phyloP scores from a whole-genome alignment of 2,113 vertebrate genomes.

The Herpailurus yagouaroundi region DNA sequence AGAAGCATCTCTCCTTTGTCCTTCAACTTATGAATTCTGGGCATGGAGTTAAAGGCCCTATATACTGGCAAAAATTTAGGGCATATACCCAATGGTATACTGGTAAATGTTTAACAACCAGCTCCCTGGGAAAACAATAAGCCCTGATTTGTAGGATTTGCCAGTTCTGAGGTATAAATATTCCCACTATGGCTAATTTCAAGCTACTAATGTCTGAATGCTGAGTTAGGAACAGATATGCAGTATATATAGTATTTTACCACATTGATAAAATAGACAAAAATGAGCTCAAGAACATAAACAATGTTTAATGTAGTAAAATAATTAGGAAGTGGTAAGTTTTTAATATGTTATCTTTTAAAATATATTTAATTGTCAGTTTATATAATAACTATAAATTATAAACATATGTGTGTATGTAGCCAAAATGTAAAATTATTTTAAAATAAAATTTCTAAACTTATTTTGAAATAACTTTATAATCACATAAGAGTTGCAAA shows the following conservation, averaged over 20 bases:
- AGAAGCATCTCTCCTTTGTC: background rate
- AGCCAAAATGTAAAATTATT: background rate
- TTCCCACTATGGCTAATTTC: background rate
- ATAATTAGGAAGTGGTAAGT: background rate
- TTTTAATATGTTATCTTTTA: background rate
- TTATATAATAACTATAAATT: background rate
- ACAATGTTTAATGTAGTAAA: background rate
- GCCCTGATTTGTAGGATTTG: background rate
- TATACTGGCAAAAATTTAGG: background rate
- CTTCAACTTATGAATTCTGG: background rate
- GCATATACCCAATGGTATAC: background rate
- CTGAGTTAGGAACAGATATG: background rate
- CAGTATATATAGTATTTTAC: background rate
- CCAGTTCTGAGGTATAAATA: background rate
- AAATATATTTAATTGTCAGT: background rate
- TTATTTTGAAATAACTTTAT: background rate
- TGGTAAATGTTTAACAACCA: background rate
- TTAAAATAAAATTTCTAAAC: background rate
- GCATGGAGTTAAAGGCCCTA: background rate
- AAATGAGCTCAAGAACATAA: background rate
- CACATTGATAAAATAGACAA: background rate
- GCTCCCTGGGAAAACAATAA: background rate
- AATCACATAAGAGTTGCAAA: background rate
- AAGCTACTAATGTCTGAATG: background rate
- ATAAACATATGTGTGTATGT: background rate